phyloP scores from a whole-genome alignment of 2,888 invertebrate species.

The Alloplasta piceator region DNA sequence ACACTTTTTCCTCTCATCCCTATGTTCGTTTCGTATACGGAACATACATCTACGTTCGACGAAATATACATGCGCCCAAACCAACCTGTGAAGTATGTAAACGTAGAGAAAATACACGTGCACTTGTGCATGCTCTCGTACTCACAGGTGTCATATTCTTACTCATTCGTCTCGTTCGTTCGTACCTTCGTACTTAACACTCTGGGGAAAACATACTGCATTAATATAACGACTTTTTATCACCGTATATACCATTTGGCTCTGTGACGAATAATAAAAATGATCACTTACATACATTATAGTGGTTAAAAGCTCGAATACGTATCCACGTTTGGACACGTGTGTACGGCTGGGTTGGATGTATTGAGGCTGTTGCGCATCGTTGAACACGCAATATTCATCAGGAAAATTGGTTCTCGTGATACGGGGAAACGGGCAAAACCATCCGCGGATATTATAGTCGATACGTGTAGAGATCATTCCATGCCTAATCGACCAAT shows the following conservation, averaged over 20 bases:
- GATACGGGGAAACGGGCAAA: background rate
- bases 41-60: conserved; percentile 1
- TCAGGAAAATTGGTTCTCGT: conserved; percentile 18
- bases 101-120: background rate
- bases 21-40: conserved; percentile 5
- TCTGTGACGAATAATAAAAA: conserved; percentile 34
- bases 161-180: conserved; percentile 32
- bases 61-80: background rate
- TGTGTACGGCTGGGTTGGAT: background rate
- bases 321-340: background rate
- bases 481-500: too few relatives aligned
- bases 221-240: conserved; percentile 49
- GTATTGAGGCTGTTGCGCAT: conserved; percentile 1
- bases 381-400: conserved; percentile 12
- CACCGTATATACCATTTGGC: conserved; percentile 20
- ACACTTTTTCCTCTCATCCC: conserved; percentile 39
- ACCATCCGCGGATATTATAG: background rate
- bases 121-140: background rate
- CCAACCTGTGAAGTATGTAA: background rate
- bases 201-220: conserved; percentile 33
- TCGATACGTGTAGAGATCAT: too few relatives aligned
- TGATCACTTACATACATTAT: conserved; percentile 20
- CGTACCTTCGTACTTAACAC: conserved; percentile 35
- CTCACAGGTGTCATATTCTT: conserved; percentile 48
- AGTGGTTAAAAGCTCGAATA: conserved; percentile 6